These are phyloP conservation scores for Dreissena polymorpha DNA, from an alignment of 1,140 invertebrate species.

Conservation along the genomic window DNA sequence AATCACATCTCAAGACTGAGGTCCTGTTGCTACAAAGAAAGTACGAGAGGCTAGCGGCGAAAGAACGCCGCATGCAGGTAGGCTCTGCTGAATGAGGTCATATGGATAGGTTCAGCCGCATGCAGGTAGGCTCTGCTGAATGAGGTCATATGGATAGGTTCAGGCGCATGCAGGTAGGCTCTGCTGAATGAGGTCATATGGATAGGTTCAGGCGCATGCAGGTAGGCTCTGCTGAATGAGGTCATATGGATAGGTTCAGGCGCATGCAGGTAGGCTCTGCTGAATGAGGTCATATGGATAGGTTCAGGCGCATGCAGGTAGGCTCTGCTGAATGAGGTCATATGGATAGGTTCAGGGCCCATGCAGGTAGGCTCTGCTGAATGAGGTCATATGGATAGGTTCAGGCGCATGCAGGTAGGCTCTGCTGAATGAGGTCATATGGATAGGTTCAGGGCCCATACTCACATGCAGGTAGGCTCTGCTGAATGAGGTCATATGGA, in stretches of 20 bases:
- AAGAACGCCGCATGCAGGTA: constrained; percentile 78
- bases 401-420: neutral
- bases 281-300: neutral
- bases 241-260: neutral
- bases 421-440: neutral
- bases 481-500: neutral
- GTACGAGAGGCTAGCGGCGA: constrained; percentile 76
- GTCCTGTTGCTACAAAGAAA: constrained; percentile 76
- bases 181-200: neutral
- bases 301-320: neutral
- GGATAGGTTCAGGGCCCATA: neutral
- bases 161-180: neutral
- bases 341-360: neutral
- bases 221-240: neutral
- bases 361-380: neutral
- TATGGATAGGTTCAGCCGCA: neutral
- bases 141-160: neutral
- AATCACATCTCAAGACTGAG: constrained; percentile 77
- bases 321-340: neutral
- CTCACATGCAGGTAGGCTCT: neutral
- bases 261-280: neutral
- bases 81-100: neutral
- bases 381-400: neutral
- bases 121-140: neutral
- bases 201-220: neutral